Conservation (phyloP, 1,140 invertebrate species). For the Anastatus disparis region DNA sequence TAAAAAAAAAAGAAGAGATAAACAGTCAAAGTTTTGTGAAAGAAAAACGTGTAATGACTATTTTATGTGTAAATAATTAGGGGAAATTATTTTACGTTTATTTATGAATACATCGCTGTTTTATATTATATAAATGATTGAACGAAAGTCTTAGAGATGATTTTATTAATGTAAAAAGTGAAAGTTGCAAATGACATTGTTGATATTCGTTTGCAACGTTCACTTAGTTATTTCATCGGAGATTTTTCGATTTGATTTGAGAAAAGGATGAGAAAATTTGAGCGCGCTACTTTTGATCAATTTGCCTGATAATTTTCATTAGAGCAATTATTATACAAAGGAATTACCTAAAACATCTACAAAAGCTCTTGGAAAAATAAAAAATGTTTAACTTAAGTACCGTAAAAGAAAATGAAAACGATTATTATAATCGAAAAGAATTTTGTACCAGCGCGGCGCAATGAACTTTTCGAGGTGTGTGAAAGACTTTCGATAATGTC, state of each 20-base stretch:
- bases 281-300: conserved; percentile 30
- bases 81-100: conserved; percentile 26
- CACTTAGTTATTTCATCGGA: neutral
- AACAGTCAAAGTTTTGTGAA: conserved; percentile 13
- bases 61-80: conserved; percentile 34
- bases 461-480: neutral
- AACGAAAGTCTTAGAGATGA: neutral
- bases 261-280: neutral
- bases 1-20: neutral
- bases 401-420: neutral
- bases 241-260: neutral
- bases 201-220: neutral
- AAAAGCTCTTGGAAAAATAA: neutral
- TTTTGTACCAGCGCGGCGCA: neutral
- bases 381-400: conserved; percentile 21
- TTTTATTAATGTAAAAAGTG: neutral
- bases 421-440: conserved; percentile 5
- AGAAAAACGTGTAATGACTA: too few species aligned
- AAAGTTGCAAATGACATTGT: conserved; percentile 1
- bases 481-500: conserved; percentile 1
- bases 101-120: conserved; percentile 17
- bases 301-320: conserved; percentile 31
- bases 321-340: neutral
- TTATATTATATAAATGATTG: neutral
- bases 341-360: neutral